A percentile compares a stretch with the other conserved stretches of the same genome.
phyloP scores from a whole-genome alignment of 2,797 vertebrate genomes.

The Aldrovandia affinis region DNA sequence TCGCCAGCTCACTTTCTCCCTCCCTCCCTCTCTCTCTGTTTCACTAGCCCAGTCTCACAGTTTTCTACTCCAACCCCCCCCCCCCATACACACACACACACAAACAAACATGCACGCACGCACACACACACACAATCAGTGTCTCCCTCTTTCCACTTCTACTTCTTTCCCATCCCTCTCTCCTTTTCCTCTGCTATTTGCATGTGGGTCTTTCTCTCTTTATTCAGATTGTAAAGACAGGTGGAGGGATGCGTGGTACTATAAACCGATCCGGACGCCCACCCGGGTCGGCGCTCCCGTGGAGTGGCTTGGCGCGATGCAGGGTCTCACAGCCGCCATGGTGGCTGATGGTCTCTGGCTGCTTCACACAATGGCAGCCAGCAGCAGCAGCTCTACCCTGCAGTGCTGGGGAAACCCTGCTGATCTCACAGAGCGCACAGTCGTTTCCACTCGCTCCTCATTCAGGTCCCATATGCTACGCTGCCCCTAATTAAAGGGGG shows the following conservation, averaged over 20 bases:
- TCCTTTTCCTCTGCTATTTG: conserved; percentile 19
- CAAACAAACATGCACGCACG: conserved; percentile 17
- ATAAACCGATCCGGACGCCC: neutral
- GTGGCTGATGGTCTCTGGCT: too few relatives aligned
- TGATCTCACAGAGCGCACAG: neutral
- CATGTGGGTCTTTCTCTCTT: conserved; percentile 21
- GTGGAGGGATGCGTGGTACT: neutral
- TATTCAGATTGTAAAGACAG: neutral
- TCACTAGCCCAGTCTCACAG: neutral
- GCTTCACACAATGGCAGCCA: too few relatives aligned
- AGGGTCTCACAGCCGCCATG: too few relatives aligned
- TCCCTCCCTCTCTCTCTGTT: neutral
- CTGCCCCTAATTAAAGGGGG: neutral
- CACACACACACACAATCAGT: conserved; percentile 22
- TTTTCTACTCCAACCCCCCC: neutral
- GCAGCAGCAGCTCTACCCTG: neutral
- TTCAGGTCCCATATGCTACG: neutral
- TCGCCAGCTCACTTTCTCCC: neutral
- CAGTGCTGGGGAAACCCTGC: neutral
- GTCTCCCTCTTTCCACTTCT: conserved; percentile 16
- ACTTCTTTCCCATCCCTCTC: neutral
- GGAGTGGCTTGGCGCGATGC: too few relatives aligned
- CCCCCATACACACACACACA: neutral
- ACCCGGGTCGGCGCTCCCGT: too few relatives aligned
- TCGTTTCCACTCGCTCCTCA: neutral